Percentiles rank a stretch among this genome's conserved stretches.
Conservation (phyloP, 2,113 vertebrate genomes). For the Cheirogaleus medius region DNA sequence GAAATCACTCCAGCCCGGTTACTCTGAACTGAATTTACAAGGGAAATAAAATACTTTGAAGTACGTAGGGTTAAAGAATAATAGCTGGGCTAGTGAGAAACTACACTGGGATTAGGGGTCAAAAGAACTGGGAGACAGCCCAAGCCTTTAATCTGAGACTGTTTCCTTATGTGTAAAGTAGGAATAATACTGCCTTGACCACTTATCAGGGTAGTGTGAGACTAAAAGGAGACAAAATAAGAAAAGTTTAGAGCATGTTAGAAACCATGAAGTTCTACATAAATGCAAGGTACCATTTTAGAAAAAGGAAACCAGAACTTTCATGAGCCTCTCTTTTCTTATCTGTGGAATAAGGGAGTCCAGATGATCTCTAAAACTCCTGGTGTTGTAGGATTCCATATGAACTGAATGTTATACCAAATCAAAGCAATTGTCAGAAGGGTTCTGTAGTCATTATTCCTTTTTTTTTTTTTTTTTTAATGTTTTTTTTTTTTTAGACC, state of each 20-base stretch:
- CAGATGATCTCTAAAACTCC: not conserved
- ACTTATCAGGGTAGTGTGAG: not conserved
- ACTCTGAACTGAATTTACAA: not conserved
- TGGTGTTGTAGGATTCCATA: not conserved
- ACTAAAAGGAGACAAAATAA: not conserved
- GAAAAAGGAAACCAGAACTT: slow-evolving; percentile 35
- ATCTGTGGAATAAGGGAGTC: not conserved
- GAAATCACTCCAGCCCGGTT: not conserved
- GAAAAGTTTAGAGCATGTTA: not conserved
- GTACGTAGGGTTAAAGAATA: not conserved
- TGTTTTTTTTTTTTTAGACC: too few relatives aligned
- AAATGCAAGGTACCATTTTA: not conserved
- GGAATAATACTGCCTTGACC: not conserved
- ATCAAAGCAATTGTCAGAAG: not conserved
- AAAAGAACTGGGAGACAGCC: slow-evolving; percentile 20
- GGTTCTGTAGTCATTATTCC: too few relatives aligned
- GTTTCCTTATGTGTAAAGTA: not conserved
- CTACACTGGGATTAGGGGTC: not conserved
- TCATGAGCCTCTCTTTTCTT: not conserved
- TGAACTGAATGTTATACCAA: not conserved
- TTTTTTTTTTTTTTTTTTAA: too few relatives aligned
- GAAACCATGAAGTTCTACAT: not conserved
- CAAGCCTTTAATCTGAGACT: not conserved
- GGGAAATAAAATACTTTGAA: not conserved
- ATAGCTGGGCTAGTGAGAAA: slow-evolving; percentile 18